Evolutionary conservation across 2,797 vertebrate genomes (phyloP), one percentile per base, ranked within the genome.

Genomic region (Megaceryle alcyon): DNA sequence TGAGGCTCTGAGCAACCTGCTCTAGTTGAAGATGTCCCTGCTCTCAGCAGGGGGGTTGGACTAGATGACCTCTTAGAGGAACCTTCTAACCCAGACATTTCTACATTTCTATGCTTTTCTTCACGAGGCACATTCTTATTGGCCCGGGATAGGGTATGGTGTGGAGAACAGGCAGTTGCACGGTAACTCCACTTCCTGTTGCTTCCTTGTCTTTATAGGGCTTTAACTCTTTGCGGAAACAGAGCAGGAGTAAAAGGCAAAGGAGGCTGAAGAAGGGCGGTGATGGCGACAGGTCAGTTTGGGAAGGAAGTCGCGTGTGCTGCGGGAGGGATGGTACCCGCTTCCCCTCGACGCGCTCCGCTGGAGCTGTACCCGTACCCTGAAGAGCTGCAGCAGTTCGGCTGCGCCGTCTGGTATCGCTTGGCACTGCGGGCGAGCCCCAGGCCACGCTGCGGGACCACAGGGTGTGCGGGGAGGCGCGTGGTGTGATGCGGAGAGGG

Each of bases 171-270:
- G 43, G 35, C 48, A 15, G 41, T 35, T 49, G 72, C 25, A 26
- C 4, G 28, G 1, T 12, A 63, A 26, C 53, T 39, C 28, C 6
- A 4, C 23, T 63, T 79, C 43, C 77, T 12, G 53, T 5, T 26
- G 59, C 44, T 81, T 53, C 25, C 37, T 31, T 57, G 53, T 28
- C 44, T 72, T 49, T 9, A 20, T 29, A 18, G 69, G 43, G 9
- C 69, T 72, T 29, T 39, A 76, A 54, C 31, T 17, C 46, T 44
- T n/a, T 2, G 54, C 8, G 3, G 54, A 8, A 48, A 7, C 28
- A 18, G 61, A 0, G 46, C 44, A 1, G 35, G 18, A 10, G 14
- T 2, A 19, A 1, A 5, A 1, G 21, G 43, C 5, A 16, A 18
- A 14, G 22, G 35, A 21, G 31, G 19, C 43, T 3, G 33, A 8